Evolutionary conservation across 2,797 vertebrate species (phyloP).

Genomic region (Sciaenops ocellatus): DNA sequence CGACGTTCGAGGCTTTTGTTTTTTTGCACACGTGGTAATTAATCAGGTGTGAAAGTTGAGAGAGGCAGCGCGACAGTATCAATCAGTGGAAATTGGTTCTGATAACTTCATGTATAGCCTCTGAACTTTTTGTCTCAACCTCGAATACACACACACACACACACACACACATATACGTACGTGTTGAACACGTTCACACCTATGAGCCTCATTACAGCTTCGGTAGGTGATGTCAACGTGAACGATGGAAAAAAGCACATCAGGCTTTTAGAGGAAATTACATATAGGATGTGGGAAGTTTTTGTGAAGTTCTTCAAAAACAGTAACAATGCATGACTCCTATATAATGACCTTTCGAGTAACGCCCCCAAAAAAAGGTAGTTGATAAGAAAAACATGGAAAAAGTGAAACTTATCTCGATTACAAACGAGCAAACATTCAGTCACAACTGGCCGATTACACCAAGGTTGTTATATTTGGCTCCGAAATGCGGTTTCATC

Average conservation of each 20-base stretch:
- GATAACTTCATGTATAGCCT: background rate
- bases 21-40: conserved; percentile 55
- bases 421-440: no score
- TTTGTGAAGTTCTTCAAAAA: background rate
- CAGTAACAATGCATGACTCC: background rate
- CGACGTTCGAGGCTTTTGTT: conserved; percentile 53
- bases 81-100: conserved; percentile 9
- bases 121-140: background rate
- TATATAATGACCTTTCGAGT: no score
- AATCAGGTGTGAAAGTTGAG: conserved; percentile 51
- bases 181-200: background rate
- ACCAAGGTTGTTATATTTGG: background rate
- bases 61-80: background rate
- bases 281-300: background rate
- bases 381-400: no score
- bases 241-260: background rate
- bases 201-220: background rate
- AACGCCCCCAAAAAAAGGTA: no score
- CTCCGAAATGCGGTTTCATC: background rate
- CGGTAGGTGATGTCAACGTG: background rate
- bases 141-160: no score
- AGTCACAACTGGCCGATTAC: no score
- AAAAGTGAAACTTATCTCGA: no score
- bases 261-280: background rate
- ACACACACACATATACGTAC: no score